Evolutionary conservation across 2,113 vertebrate genomes (phyloP), one percentile per base, ranked within the genome.

Genomic region (Ornithorhynchus anatinus): DNA sequence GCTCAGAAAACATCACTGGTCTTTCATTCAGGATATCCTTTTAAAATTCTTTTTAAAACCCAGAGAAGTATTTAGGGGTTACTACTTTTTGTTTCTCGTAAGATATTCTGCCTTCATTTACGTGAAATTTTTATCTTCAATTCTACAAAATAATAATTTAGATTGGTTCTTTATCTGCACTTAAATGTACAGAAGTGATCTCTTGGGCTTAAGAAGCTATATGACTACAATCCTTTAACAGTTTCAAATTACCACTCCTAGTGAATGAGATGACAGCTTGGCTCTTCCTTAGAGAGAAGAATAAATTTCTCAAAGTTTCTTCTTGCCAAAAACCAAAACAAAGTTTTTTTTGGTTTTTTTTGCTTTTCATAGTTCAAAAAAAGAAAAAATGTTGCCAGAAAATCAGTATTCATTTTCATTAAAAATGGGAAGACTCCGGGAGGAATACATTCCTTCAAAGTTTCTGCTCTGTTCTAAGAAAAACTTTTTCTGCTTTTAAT

Each of bases 51-150:
- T 73, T 84, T 37, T 68, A 66, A 77, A 72, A 45, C 25, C 31
- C 59, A 54, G 15, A 40, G 82, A n/a, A 58, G 33, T 63, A 65
- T n/a, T 70, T 53, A 84, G 48, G 27, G 65, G 68, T 79, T 76
- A 50, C 70, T 78, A 76, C 73, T 83, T 81, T 72, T 69, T 84
- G 77, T 37, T 76, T 36, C 16, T 37, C 74, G 59, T 78, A 39
- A 64, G 45, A 69, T 61, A 68, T 36, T 79, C 58, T 50, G 42
- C 8, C 43, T 78, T 45, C 69, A 72, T 68, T 48, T 33, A 74
- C 79, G 27, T 1, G 2, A 2, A 75, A 79, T 74, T 81, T 85
- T n/a, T 78, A 80, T 74, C 68, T 65, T 32, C 0, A 59, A 17
- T 35, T 27, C 43, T 1, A 72, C 33, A 33, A 81, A 87, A 81